Evolutionary conservation across 35 echinoderm and acorn worm species (phyloP).

Genomic region (Patiria miniata): DNA sequence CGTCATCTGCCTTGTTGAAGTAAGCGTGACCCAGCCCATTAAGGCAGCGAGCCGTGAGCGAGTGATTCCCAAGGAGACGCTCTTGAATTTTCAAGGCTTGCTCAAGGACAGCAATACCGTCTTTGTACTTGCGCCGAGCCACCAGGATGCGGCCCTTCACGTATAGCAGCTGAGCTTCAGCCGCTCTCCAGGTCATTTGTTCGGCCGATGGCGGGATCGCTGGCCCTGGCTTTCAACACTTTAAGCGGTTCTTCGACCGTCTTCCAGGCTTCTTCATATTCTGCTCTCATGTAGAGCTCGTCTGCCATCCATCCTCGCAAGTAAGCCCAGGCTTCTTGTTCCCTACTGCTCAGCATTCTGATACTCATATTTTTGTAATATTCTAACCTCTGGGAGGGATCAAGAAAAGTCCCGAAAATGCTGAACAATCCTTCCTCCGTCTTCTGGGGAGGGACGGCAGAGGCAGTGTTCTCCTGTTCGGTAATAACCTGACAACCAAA

Average conservation of each 20-base stretch:
- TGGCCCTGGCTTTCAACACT: background rate
- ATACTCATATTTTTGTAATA: background rate
- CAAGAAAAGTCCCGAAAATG: conserved; percentile 30
- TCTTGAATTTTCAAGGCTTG: conserved; percentile 1
- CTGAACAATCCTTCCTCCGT: background rate
- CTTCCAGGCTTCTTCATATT: conserved; percentile 23
- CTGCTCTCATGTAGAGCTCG: conserved; percentile 3
- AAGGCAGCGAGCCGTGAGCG: conserved; percentile 28
- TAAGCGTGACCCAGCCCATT: conserved; percentile 30
- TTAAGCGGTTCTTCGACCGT: conserved; percentile 1
- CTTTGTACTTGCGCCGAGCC: background rate
- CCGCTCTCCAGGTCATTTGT: conserved; percentile 12
- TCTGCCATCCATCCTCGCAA: conserved; percentile 29
- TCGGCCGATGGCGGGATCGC: background rate
- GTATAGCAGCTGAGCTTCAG: conserved; percentile 7
- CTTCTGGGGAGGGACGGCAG: background rate
- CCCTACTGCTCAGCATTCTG: background rate
- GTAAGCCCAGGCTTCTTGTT: conserved; percentile 34
- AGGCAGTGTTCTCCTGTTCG: background rate
- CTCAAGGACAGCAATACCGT: conserved; percentile 21
- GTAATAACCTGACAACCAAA: background rate
- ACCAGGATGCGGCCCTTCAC: conserved; percentile 21
- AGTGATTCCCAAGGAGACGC: conserved; percentile 17
- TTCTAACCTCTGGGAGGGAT: conserved; percentile 1
- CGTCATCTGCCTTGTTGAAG: conserved; percentile 41